Conservation (phyloP, 2,888 invertebrate genomes). For the Cephalotes varians region DNA sequence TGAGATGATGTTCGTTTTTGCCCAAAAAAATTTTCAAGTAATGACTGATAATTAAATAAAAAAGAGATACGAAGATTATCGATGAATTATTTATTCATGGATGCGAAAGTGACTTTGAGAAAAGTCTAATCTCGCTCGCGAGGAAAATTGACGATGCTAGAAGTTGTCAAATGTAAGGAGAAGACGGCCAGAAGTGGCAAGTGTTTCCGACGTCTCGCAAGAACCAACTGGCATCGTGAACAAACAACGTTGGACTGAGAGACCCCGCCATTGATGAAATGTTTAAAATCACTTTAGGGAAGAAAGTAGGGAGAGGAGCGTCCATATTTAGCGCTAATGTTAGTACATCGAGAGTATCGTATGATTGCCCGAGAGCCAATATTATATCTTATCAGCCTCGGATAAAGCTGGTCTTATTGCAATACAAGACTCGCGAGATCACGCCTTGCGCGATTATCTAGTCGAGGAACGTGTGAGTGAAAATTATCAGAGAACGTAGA, state of each 20-base stretch:
- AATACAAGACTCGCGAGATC: constrained; percentile 20
- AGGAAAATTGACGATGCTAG: neutral
- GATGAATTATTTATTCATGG: neutral
- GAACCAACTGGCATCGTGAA: constrained; percentile 21
- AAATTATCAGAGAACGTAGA: neutral
- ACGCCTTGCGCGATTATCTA: constrained; percentile 16
- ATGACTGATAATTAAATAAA: neutral
- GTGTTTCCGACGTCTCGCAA: constrained; percentile 32
- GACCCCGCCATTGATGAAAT: constrained; percentile 45
- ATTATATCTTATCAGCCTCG: constrained; percentile 39
- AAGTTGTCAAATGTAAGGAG: neutral
- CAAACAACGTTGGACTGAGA: constrained; percentile 42
- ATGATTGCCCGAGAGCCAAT: constrained; percentile 27
- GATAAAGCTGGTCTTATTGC: constrained; percentile 32
- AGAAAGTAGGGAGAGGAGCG: neutral
- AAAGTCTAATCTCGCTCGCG: neutral
- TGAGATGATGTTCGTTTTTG: neutral
- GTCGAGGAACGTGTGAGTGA: neutral
- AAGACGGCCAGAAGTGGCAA: constrained; percentile 1
- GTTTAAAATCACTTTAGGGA: constrained; percentile 45
- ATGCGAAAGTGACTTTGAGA: neutral
- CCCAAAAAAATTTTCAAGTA: neutral
- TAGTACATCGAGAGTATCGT: constrained; percentile 20
- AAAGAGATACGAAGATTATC: neutral
- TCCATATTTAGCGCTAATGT: constrained; percentile 51